These are phyloP conservation scores for Pachymerium ferrugineum DNA, from an alignment of 2,888 invertebrate species.

Conservation along the genomic window DNA sequence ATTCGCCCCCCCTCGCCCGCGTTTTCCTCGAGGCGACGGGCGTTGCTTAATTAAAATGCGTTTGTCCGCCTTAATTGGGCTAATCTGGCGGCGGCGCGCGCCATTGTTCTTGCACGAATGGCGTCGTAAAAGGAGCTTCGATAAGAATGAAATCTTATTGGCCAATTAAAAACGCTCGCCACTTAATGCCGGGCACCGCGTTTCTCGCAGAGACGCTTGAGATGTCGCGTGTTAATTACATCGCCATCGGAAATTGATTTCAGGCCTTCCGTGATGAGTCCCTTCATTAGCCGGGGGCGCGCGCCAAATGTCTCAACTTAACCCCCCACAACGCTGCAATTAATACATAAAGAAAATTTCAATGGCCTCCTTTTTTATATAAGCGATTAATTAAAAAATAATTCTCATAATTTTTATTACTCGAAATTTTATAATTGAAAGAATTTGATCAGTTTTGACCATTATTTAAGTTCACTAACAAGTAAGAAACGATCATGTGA, in stretches of 20 bases:
- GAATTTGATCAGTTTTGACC: too few species aligned
- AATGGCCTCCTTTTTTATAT: background rate
- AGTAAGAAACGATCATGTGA: too few species aligned
- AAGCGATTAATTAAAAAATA: background rate
- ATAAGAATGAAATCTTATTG: slow-evolving; percentile 27
- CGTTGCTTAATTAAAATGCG: slow-evolving; percentile 27
- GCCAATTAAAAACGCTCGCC: slow-evolving; percentile 28
- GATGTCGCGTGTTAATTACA: slow-evolving; percentile 29
- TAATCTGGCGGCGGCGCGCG: slow-evolving; percentile 23
- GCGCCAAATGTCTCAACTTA: slow-evolving; percentile 4
- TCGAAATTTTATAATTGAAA: too few species aligned
- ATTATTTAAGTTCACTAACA: too few species aligned
- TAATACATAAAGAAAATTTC: background rate
- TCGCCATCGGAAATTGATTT: slow-evolving; percentile 29
- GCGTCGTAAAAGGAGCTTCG: slow-evolving; percentile 19
- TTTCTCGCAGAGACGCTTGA: slow-evolving; percentile 2
- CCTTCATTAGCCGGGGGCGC: slow-evolving; percentile 15
- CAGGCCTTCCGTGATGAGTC: slow-evolving; percentile 26
- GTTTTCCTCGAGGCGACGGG: slow-evolving; percentile 20
- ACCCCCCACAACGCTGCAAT: slow-evolving; percentile 7
- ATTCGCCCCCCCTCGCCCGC: background rate
- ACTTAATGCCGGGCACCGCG: slow-evolving; percentile 21
- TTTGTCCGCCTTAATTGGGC: slow-evolving; percentile 29
- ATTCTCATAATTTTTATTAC: background rate
- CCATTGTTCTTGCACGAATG: slow-evolving; percentile 28